Evolutionary conservation across 2,113 vertebrate genomes (phyloP).

Genomic region (Pterocles burchelli): DNA sequence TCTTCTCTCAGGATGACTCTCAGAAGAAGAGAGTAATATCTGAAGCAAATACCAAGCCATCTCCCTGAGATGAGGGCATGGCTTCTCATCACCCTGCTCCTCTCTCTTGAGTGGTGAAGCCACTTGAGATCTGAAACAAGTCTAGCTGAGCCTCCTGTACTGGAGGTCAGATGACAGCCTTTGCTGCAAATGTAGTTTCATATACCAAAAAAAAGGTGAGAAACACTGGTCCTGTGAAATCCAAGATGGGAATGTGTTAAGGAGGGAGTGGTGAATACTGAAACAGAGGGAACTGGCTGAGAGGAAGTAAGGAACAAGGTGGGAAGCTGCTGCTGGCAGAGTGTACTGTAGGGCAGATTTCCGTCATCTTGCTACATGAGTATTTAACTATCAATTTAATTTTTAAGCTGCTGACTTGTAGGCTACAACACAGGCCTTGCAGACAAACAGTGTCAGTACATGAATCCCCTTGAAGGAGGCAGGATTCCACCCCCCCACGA

Average conservation of each 20-base stretch:
- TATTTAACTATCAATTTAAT: background rate
- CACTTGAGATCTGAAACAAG: background rate
- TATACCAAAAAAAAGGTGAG: background rate
- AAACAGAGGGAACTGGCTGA: background rate
- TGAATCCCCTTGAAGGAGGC: background rate
- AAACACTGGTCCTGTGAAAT: background rate
- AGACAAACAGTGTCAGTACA: background rate
- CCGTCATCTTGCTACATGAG: background rate
- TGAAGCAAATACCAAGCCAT: background rate
- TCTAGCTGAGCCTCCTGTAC: background rate
- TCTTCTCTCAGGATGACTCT: background rate
- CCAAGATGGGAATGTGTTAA: background rate
- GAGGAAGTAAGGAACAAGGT: background rate
- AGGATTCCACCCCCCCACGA: no score
- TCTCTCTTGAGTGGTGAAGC: background rate
- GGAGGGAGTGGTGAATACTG: background rate
- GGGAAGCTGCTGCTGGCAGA: background rate
- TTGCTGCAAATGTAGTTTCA: background rate
- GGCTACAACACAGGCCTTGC: background rate
- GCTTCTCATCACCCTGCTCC: background rate
- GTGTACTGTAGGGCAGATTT: rapidly evolving
- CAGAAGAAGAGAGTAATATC: background rate
- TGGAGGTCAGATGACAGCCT: background rate
- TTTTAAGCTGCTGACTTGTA: background rate
- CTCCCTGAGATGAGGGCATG: background rate